Evolutionary conservation across 2,888 invertebrate genomes (phyloP).

Genomic region (Nephrocerus scutellatus): DNA sequence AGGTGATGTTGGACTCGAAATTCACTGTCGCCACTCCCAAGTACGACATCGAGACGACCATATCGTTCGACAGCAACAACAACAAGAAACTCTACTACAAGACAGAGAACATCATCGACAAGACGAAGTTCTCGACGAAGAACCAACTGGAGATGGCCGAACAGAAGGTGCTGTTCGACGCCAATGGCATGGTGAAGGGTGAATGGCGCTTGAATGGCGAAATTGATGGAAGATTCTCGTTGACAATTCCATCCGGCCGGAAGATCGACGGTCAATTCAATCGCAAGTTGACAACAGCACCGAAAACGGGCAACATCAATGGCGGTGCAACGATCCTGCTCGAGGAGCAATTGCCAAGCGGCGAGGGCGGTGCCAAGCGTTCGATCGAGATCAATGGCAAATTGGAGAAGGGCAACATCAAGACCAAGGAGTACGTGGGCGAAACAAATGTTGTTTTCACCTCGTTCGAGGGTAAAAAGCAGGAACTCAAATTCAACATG

Average conservation of each 20-base stretch:
- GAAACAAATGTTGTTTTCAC: constrained; percentile 46
- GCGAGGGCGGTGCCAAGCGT: constrained; percentile 31
- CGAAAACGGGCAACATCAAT: constrained; percentile 46
- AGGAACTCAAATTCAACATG: constrained; percentile 40
- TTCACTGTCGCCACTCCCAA: constrained; percentile 56
- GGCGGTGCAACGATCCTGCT: constrained; percentile 51
- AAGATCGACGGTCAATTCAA: constrained; percentile 43
- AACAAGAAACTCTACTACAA: constrained; percentile 60
- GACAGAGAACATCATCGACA: constrained; percentile 54
- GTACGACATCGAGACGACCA: constrained; percentile 56
- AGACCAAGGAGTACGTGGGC: constrained; percentile 44
- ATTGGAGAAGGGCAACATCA: constrained; percentile 46
- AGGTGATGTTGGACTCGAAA: constrained; percentile 57
- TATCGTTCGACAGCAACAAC: constrained; percentile 61
- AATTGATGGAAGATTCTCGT: constrained; percentile 29
- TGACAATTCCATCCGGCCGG: constrained; percentile 32
- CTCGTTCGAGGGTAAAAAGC: constrained; percentile 49
- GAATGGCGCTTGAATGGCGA: constrained; percentile 37
- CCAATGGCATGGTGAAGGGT: constrained; percentile 30
- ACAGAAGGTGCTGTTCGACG: constrained; percentile 46
- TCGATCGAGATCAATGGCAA: constrained; percentile 44
- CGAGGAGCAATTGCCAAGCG: constrained; percentile 34
- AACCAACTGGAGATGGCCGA: constrained; percentile 51
- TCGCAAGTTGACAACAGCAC: constrained; percentile 44
- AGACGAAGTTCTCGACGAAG: constrained; percentile 55